Percentiles rank a stretch among this genome's conserved stretches.
Evolutionary conservation across 2,797 vertebrate species (phyloP).

Genomic region (Petrocephalus schoutedeni): DNA sequence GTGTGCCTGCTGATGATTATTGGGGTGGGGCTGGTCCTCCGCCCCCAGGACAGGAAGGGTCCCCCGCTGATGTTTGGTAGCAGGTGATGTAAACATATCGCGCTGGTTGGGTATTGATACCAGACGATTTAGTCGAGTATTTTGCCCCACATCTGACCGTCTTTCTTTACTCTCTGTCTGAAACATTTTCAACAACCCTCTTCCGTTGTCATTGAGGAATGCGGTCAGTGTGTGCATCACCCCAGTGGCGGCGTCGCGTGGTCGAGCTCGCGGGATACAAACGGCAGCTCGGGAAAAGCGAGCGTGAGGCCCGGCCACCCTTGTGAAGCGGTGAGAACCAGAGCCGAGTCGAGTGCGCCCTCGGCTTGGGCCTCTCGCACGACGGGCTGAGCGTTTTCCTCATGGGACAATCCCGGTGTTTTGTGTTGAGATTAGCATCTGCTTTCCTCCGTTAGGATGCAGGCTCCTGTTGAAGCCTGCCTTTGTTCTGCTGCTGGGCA

Average conservation of each 20-base stretch:
- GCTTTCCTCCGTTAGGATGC: conserved; percentile 15
- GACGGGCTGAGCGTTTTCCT: background rate
- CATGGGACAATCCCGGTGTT: background rate
- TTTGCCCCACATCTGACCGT: background rate
- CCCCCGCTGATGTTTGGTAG: background rate
- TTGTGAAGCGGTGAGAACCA: background rate
- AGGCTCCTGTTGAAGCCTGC: conserved; percentile 5
- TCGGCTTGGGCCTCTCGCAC: background rate
- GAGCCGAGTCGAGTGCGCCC: background rate
- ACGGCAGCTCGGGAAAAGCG: background rate
- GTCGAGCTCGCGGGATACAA: background rate
- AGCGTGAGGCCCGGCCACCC: too few species aligned
- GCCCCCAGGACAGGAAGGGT: background rate
- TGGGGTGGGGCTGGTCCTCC: background rate
- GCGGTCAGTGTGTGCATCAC: background rate
- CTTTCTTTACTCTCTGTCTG: background rate
- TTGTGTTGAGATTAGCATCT: conserved; percentile 14
- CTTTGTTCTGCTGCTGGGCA: conserved; percentile 27
- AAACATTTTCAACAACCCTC: background rate
- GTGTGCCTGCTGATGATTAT: background rate
- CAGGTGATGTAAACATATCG: background rate
- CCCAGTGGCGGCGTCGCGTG: background rate
- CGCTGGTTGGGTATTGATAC: background rate
- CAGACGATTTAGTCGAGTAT: background rate
- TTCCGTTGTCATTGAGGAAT: background rate